Conservation (phyloP, 2,113 vertebrate genomes). For the Columba livia region DNA sequence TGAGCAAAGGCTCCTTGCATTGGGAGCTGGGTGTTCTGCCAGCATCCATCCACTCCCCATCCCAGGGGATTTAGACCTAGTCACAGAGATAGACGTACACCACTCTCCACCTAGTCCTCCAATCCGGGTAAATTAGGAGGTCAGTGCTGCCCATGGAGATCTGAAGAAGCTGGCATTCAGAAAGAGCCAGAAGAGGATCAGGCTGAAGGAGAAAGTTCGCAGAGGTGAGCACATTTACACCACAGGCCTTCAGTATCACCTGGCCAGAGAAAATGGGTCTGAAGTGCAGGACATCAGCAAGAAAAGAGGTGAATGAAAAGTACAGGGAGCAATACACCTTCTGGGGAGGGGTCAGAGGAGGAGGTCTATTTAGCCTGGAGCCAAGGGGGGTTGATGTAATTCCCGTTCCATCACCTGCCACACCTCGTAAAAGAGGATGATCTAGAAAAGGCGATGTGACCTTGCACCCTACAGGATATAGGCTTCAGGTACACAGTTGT, state of each 20-base stretch:
- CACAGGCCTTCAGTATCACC: not conserved
- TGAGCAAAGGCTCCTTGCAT: not conserved
- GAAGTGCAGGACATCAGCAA: not conserved
- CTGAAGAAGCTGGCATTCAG: not conserved
- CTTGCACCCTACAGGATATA: accelerated
- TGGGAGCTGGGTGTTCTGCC: not conserved
- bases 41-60: not conserved
- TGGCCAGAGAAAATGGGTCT: not conserved
- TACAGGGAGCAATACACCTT: not conserved
- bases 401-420: not conserved
- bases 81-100: not conserved
- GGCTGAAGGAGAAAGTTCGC: not conserved
- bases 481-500: not conserved
- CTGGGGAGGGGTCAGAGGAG: not conserved
- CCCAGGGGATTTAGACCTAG: not conserved
- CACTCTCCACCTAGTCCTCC: not conserved
- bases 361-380: not conserved
- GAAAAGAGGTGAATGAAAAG: not conserved
- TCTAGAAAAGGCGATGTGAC: not conserved
- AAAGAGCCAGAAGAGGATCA: not conserved
- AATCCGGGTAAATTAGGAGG: not conserved
- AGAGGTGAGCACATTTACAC: not conserved
- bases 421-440: accelerated
- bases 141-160: not conserved
- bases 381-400: not conserved